Percentiles rank a stretch among this genome's conserved stretches.
Conservation (phyloP, 1,140 invertebrate genomes). For the Metaphire vulgaris region DNA sequence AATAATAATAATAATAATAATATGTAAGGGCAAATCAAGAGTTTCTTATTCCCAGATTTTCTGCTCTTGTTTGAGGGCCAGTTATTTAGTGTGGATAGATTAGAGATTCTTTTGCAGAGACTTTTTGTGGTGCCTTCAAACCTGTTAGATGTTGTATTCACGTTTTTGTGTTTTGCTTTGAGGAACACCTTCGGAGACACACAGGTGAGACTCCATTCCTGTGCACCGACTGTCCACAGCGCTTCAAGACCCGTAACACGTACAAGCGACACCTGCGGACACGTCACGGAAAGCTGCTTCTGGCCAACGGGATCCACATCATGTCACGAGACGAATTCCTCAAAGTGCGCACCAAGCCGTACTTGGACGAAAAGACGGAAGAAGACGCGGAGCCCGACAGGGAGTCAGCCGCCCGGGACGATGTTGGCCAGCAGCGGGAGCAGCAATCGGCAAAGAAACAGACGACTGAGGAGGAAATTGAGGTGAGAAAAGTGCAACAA, state of each 20-base stretch:
- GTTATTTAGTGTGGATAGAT: no score
- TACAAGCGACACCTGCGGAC: conserved; percentile 61
- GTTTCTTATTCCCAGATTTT: no score
- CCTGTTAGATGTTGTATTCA: no score
- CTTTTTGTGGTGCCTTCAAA: no score
- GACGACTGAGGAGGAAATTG: no score
- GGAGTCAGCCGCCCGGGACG: background rate
- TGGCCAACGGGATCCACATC: background rate
- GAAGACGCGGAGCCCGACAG: background rate
- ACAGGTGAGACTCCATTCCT: conserved; percentile 63
- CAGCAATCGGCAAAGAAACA: no score
- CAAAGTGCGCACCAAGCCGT: background rate
- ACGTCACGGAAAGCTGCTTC: conserved; percentile 48
- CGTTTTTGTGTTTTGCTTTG: no score
- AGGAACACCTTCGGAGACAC: conserved; percentile 61
- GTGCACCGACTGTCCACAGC: conserved; percentile 60
- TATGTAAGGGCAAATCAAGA: no score
- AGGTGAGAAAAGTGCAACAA: background rate
- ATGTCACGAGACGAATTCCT: background rate
- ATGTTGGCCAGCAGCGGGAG: no score
- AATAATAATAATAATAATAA: no score
- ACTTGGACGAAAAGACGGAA: background rate
- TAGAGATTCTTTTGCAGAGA: no score
- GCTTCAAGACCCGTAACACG: conserved; percentile 62
- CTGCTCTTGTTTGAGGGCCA: no score